These are phyloP conservation scores for Psix sp. DNA, from an alignment of 1,140 invertebrate species.

Conservation along the genomic window DNA sequence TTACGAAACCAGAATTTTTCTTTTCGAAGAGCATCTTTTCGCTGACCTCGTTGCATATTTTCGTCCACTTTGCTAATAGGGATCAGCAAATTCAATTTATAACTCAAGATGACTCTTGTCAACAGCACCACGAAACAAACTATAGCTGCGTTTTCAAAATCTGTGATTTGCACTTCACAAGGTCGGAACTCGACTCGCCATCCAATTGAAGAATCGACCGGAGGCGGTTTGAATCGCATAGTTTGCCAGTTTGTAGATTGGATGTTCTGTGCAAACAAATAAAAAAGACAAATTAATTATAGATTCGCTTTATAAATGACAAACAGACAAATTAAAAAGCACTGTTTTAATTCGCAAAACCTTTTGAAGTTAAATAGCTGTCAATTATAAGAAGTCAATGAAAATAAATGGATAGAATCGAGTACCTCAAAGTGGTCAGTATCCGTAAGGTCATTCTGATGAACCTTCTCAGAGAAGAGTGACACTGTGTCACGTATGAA, in stretches of 20 bases:
- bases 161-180: conserved; percentile 98
- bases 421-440: conserved; percentile 98
- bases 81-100: conserved; percentile 96
- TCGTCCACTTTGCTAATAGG: conserved; percentile 99
- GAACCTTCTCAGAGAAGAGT: conserved; percentile 95
- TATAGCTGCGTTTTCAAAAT: conserved; percentile 99
- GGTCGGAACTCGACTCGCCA: conserved; percentile 99
- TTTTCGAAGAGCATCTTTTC: conserved; percentile 88
- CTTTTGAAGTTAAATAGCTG: too few species aligned
- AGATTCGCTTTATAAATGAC: too few species aligned
- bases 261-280: conserved; percentile 87
- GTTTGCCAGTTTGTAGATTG: conserved; percentile 99
- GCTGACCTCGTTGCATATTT: conserved; percentile 97
- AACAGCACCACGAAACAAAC: conserved; percentile 99
- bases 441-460: conserved; percentile 95
- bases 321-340: too few species aligned
- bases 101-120: conserved; percentile 97
- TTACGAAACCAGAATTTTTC: conserved; percentile 95
- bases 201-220: conserved; percentile 95
- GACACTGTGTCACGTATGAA: conserved; percentile 99
- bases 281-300: not conserved
- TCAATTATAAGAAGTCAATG: too few species aligned
- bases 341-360: too few species aligned
- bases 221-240: conserved; percentile 99
- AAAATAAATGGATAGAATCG: conserved; percentile 8